phyloP scores from a whole-genome alignment of 2,797 vertebrate genomes.

The Megaceryle alcyon region DNA sequence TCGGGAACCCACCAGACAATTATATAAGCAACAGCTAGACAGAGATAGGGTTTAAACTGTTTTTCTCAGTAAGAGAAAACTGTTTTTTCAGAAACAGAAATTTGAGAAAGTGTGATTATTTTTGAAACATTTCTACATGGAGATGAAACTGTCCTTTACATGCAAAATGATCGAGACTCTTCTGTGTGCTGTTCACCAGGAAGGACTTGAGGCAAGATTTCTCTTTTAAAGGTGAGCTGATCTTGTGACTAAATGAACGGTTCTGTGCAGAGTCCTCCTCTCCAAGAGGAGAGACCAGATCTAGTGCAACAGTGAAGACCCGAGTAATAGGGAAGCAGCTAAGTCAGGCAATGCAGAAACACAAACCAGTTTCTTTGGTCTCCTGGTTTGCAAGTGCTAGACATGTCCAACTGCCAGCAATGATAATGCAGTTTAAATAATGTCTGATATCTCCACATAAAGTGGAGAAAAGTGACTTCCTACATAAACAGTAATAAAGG shows the following conservation, averaged over 20 bases:
- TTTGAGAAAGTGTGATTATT: not conserved
- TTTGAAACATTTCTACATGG: not conserved
- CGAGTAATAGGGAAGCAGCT: fast-evolving
- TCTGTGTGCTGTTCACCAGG: not conserved
- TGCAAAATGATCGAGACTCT: not conserved
- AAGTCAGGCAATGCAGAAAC: not conserved
- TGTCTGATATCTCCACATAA: not conserved
- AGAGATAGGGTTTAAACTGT: not conserved
- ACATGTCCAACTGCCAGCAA: not conserved
- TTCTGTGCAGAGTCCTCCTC: not conserved
- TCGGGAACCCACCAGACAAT: not conserved
- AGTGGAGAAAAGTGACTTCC: not conserved
- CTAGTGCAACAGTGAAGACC: not conserved
- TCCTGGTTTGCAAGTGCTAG: not conserved
- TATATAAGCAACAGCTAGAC: not conserved
- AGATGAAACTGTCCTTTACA: not conserved
- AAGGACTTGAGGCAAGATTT: not conserved
- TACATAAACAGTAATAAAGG: not conserved
- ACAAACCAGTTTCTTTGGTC: not conserved
- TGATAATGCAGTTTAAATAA: not conserved
- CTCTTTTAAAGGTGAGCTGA: not conserved
- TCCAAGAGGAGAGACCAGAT: not conserved
- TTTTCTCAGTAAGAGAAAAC: not conserved
- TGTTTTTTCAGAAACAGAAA: not conserved
- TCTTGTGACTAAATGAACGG: not conserved